Percentiles rank a stretch among this genome's conserved stretches.
Evolutionary conservation across 2,113 vertebrate species (phyloP).

Genomic region (Odontophorus gujanensis): DNA sequence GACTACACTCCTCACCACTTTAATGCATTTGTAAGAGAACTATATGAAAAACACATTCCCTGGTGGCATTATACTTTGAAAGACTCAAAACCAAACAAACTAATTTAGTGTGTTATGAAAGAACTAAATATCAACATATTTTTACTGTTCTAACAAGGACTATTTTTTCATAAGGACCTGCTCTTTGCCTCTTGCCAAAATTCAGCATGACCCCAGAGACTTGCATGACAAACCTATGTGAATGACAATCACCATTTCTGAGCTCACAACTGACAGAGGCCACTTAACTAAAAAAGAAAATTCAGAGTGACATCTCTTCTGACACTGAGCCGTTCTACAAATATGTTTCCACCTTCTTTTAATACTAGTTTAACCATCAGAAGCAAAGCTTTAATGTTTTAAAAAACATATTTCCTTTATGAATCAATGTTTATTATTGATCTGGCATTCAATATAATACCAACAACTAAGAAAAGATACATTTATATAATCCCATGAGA

Average conservation of each 20-base stretch:
- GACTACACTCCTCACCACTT: constrained; percentile 11
- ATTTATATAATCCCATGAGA: neutral
- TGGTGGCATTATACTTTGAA: constrained; percentile 68
- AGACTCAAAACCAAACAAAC: constrained; percentile 76
- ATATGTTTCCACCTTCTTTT: constrained; percentile 6
- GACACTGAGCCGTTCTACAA: neutral
- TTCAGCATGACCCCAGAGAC: constrained; percentile 31
- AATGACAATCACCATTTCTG: constrained; percentile 23
- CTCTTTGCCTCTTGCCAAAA: constrained; percentile 50
- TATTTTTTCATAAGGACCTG: constrained; percentile 32
- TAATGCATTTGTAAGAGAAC: constrained; percentile 43
- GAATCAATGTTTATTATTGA: neutral
- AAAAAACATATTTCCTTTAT: neutral
- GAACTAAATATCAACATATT: constrained; percentile 61
- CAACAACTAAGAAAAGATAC: neutral
- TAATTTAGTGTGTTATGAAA: constrained; percentile 73
- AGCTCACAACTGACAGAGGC: neutral
- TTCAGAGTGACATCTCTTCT: neutral
- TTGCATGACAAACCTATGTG: constrained; percentile 34
- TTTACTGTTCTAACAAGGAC: constrained; percentile 40
- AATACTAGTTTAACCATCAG: neutral
- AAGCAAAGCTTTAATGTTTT: neutral
- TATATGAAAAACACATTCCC: constrained; percentile 74
- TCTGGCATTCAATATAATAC: neutral
- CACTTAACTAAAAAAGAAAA: constrained; percentile 37